Base-by-base conservation (phyloP, 2,888 invertebrate genomes). In the Tetanocera ferruginea region DNA sequence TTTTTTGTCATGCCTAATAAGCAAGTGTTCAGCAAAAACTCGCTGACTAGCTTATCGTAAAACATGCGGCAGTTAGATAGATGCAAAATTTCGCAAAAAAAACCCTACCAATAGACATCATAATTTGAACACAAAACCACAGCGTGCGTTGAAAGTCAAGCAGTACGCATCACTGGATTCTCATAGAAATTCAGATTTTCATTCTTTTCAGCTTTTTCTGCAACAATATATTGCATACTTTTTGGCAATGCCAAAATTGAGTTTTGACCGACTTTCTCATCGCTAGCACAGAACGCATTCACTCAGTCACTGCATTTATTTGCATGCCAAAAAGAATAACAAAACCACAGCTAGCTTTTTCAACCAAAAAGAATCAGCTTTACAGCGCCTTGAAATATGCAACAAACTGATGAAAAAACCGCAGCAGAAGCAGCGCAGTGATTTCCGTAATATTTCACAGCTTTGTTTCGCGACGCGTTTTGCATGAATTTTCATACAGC, bases 151-250 rank as follows among this genome's bases (percentile, higher is more conserved):
- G 55, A 43, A 72, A 72, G 60, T 57, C 25, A 55, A 19, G 57
- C 57, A 5, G 8, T 57, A 72, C 72, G 57, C 72, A 17, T 57
- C 55, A 72, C 72, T 72, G 72, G 19, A 23, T 37, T 37, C 37
- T 34, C 34, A 69, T 51, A 25, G 51, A 64, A 37, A n/a, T 28
- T 60, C 28, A 19, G 60, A 11, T 8, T 60, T 60, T 60, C 6
- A 11, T 60, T 9, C 60, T 60, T 14, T 25, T 25, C 28, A 14
- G 60, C 60, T 28, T 60, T 25, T 14, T 60, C 17, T 11, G 14
- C 3, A 9, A 5, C 23, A 8, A 28, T 60, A 72, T 80, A 75
- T 81, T 77, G 78, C 80, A 77, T 80, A 78, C 62, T 76, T 80
- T 76, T 34, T 74, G 60, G 76, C 76, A 72, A 66, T 69, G 78